Percentiles rank a stretch among this genome's conserved stretches.
These are phyloP conservation scores for Listronotus bonariensis DNA, from an alignment of 1,140 invertebrate genomes.

Conservation along the genomic window DNA sequence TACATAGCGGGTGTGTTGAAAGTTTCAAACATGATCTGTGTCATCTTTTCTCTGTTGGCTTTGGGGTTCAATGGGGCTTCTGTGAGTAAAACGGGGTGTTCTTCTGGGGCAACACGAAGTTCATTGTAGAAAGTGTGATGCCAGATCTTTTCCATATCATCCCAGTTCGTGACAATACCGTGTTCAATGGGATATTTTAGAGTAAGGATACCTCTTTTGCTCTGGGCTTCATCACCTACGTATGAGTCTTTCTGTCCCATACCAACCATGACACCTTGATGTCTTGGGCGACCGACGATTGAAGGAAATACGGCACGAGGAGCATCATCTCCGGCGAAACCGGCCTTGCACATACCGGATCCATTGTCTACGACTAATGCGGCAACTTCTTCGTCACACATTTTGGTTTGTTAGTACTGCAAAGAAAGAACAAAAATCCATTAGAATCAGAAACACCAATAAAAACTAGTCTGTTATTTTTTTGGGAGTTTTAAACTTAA, in stretches of 20 bases:
- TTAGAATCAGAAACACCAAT: too few species aligned
- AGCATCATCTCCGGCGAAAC: constrained; percentile 95
- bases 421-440: too few species aligned
- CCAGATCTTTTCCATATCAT: constrained; percentile 80
- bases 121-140: too few species aligned
- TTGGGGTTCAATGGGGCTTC: constrained; percentile 93
- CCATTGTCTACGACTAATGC: constrained; percentile 90
- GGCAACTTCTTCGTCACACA: constrained; percentile 90
- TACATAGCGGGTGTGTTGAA: too few species aligned
- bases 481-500: too few species aligned
- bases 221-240: constrained; percentile 92
- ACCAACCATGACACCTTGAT: constrained; percentile 92
- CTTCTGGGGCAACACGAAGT: constrained; percentile 91
- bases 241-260: constrained; percentile 81
- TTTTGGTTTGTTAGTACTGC: constrained; percentile 65
- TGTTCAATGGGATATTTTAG: constrained; percentile 94
- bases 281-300: constrained; percentile 87
- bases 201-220: constrained; percentile 89
- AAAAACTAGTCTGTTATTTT: too few species aligned
- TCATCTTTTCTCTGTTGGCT: constrained; percentile 82
- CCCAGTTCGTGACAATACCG: constrained; percentile 96
- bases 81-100: constrained; percentile 86
- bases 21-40: constrained; percentile 39
- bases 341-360: constrained; percentile 96
- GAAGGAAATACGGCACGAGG: constrained; percentile 94